Evolutionary conservation across 2,888 invertebrate genomes (phyloP).

Genomic region (Encarsia formosa): DNA sequence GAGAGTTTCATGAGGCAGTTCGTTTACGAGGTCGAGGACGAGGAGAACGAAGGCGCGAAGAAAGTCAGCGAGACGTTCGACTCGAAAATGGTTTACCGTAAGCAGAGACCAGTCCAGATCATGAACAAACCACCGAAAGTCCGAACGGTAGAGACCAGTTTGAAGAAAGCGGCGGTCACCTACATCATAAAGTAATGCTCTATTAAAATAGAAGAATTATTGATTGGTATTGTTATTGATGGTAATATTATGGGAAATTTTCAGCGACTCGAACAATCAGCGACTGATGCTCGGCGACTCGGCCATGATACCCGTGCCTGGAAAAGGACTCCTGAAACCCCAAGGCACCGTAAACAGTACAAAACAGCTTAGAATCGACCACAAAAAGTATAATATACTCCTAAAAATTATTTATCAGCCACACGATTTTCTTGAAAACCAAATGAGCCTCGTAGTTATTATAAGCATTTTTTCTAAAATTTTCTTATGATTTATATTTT

Average conservation of each 20-base stretch:
- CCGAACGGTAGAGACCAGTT: slow-evolving; percentile 72
- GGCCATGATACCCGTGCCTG: slow-evolving; percentile 84
- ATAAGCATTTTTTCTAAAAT: too few relatives aligned
- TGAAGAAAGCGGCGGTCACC: slow-evolving; percentile 77
- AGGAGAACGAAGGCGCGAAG: slow-evolving; percentile 59
- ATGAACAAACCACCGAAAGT: slow-evolving; percentile 79
- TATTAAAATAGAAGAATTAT: not conserved
- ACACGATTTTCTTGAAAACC: too few relatives aligned
- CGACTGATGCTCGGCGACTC: slow-evolving; percentile 88
- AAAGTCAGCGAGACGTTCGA: slow-evolving; percentile 64
- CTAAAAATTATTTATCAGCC: too few relatives aligned
- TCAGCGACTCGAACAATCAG: slow-evolving; percentile 90
- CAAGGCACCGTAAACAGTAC: slow-evolving; percentile 86
- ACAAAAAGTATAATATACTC: slow-evolving; percentile 69
- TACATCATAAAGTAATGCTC: slow-evolving; percentile 76
- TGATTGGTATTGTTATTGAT: not conserved
- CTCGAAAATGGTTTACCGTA: slow-evolving; percentile 73
- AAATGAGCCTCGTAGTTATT: too few relatives aligned
- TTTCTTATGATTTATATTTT: not conserved
- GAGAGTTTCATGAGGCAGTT: slow-evolving; percentile 99
- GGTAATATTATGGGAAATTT: not conserved
- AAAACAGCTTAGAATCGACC: slow-evolving; percentile 83
- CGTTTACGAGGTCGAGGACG: slow-evolving; percentile 81
- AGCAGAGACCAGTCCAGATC: slow-evolving; percentile 78
- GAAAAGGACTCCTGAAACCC: slow-evolving; percentile 74